A percentile compares a stretch with the other conserved stretches of the same genome.
Evolutionary conservation across 1,140 invertebrate genomes (phyloP).

Genomic region (Delia radicum): DNA sequence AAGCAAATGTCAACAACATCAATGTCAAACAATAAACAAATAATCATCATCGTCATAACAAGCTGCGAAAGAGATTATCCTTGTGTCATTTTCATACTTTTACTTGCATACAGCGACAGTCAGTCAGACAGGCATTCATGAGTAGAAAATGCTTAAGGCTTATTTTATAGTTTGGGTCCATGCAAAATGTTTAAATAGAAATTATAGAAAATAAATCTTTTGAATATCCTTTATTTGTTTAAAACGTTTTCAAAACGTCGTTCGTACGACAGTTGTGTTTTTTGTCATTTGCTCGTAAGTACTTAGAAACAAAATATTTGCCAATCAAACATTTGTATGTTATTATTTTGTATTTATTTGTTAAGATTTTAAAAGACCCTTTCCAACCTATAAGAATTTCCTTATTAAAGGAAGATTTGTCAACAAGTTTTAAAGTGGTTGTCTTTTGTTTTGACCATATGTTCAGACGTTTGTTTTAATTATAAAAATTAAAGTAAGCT

Average conservation of each 20-base stretch:
- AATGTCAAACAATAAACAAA: conserved; percentile 16
- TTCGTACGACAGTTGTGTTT: background rate
- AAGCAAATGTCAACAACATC: conserved; percentile 7
- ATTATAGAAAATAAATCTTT: background rate
- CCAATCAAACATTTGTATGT: background rate
- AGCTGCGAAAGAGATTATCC: conserved; percentile 13
- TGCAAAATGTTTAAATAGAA: background rate
- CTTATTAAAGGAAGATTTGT: background rate
- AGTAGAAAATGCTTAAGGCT: background rate
- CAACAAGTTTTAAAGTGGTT: background rate
- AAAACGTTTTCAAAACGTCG: background rate
- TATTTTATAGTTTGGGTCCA: background rate
- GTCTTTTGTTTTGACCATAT: background rate
- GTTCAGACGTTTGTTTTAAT: background rate
- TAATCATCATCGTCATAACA: conserved; percentile 2
- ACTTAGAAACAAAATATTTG: background rate
- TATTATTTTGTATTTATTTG: background rate
- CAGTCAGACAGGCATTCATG: background rate
- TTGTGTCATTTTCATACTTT: background rate
- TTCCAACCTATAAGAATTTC: background rate
- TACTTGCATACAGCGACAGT: background rate
- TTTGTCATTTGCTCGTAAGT: background rate
- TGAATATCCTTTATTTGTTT: background rate
- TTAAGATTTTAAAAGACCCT: background rate
- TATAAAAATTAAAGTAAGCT: background rate